Evolutionary conservation across 2,797 vertebrate genomes (phyloP), one percentile per base, ranked within the genome.

Genomic region (Poliocrania exsul): DNA sequence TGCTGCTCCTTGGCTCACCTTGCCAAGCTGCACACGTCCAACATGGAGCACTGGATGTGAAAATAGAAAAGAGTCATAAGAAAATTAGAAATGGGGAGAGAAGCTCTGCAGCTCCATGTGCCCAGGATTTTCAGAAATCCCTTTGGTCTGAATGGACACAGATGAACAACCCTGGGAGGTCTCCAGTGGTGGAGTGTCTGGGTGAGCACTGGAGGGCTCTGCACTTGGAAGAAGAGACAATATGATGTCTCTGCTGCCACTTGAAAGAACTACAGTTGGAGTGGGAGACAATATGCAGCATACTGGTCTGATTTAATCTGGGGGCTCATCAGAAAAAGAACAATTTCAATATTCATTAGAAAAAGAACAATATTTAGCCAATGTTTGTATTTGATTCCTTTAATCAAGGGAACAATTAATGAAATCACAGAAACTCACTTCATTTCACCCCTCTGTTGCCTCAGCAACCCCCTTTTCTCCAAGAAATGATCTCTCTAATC

Each of bases 401-500:
- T 58, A 38, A 67, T 66, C 47, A n/a, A 40, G 62, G 40, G 29
- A 86, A 16, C 18, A 1, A 1, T 60, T 82, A 81, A 84, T 60
- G 40, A 88, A 92, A 83, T 42, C 2, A 1, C 50, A 77, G 47
- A 77, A 92, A 54, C 20, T 69, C 37, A 33, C 11, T 67, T 87
- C 42, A 51, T 65, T 77, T 75, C 24, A 66, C 11, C 35, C 31
- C 38, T 60, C 69, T 62, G 21, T 83, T 87, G 58, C 64, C 78
- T 92, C 78, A 91, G 64, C 49, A 93, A 94, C 73, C 50, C 53
- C 56, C 26, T 94, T 70, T 71, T 62, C 88, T 89, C 58, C 88
- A 83, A 92, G 24, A 93, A 95, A 70, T 71, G 26, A 65, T 60
- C 44, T 95, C 44, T 47, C 29, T 54, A 65, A 66, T 71, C 49